Conservation (phyloP, 2,888 invertebrate genomes). For the Synanthedon andrenaeformis region DNA sequence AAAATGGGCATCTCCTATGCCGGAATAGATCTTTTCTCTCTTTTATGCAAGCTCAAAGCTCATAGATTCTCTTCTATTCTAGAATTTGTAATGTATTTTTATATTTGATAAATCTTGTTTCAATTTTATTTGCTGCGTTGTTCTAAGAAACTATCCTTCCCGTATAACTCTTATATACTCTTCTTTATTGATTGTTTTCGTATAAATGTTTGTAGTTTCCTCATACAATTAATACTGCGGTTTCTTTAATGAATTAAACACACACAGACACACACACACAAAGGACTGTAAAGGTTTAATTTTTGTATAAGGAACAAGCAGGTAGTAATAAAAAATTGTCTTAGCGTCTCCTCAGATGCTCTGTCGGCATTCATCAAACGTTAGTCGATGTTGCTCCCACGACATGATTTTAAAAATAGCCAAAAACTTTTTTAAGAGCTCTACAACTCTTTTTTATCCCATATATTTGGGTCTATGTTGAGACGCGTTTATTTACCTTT, state of each 20-base stretch:
- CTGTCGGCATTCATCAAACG: slow-evolving; percentile 54
- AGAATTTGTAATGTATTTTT: too few relatives aligned
- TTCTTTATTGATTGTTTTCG: too few relatives aligned
- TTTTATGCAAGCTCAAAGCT: too few relatives aligned
- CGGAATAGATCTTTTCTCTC: too few relatives aligned
- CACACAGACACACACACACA: slow-evolving; percentile 4
- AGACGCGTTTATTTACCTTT: slow-evolving; percentile 8
- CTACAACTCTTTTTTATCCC: slow-evolving; percentile 10
- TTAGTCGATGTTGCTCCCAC: slow-evolving; percentile 41
- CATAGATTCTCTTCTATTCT: too few relatives aligned
- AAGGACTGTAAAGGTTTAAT: slow-evolving; percentile 48
- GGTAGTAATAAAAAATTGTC: slow-evolving; percentile 50
- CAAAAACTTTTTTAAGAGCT: slow-evolving; percentile 39
- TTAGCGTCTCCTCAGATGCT: slow-evolving; percentile 28
- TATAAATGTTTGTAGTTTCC: too few relatives aligned
- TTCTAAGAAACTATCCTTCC: too few relatives aligned
- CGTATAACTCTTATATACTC: too few relatives aligned
- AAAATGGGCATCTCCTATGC: too few relatives aligned
- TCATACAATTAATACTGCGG: slow-evolving; percentile 15
- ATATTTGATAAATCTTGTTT: too few relatives aligned
- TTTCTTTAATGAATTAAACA: slow-evolving; percentile 43
- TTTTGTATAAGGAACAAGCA: slow-evolving; percentile 51
- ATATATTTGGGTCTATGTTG: slow-evolving; percentile 5
- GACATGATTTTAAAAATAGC: slow-evolving; percentile 56
- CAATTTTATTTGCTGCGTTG: too few relatives aligned